phyloP scores from a whole-genome alignment of 2,888 invertebrate species.

The Drosophila ustulata region DNA sequence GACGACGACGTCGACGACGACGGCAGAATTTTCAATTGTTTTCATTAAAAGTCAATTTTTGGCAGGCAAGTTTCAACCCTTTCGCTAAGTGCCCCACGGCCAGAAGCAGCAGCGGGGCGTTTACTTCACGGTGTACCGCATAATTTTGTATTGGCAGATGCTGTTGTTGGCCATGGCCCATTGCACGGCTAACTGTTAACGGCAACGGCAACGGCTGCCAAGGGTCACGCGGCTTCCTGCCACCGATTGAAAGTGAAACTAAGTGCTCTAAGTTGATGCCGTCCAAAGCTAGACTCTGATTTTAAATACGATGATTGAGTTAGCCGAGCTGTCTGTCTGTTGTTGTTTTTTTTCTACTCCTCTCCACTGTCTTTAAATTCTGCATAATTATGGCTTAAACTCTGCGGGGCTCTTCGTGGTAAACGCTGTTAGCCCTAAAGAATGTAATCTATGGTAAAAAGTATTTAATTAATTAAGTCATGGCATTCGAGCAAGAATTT shows the following conservation, averaged over 20 bases:
- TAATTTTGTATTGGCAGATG: constrained; percentile 77
- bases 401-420: neutral
- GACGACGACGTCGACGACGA: neutral
- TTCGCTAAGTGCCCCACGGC: constrained; percentile 37
- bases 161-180: constrained; percentile 61
- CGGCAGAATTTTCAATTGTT: constrained; percentile 75
- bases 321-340: neutral
- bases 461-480: neutral
- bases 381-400: neutral
- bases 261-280: neutral
- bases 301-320: constrained; percentile 48
- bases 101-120: constrained; percentile 4
- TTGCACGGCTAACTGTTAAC: constrained; percentile 63
- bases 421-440: neutral
- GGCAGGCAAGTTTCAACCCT: constrained; percentile 55
- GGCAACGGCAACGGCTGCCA: constrained; percentile 70
- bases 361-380: neutral
- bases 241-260: constrained; percentile 70
- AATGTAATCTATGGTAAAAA: neutral
- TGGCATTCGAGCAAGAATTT: no score
- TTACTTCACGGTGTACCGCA: constrained; percentile 45
- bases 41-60: constrained; percentile 81
- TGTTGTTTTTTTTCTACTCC: neutral
- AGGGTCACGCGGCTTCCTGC: constrained; percentile 60
- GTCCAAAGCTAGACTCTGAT: constrained; percentile 18